A percentile compares a stretch with the other conserved stretches of the same genome.
phyloP scores from a whole-genome alignment of 2,113 vertebrate species.

The Sclerurus mexicanus region DNA sequence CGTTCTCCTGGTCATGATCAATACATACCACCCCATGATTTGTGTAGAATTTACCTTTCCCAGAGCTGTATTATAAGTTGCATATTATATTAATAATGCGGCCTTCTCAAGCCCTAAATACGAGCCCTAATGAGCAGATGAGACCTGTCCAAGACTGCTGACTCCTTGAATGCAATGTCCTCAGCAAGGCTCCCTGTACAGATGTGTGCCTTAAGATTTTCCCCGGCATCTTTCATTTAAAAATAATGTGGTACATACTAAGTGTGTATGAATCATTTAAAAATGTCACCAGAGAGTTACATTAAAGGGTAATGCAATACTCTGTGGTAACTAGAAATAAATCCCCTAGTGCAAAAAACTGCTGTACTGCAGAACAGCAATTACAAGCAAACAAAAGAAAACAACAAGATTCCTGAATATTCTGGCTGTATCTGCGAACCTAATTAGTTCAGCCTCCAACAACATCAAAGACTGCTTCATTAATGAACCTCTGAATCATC shows the following conservation, averaged over 20 bases:
- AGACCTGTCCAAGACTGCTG: accelerated
- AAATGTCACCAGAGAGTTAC: constrained; percentile 26
- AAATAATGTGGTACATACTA: not conserved
- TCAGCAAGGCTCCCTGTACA: not conserved
- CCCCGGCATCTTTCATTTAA: not conserved
- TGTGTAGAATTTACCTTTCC: not conserved
- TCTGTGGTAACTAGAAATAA: constrained; percentile 10
- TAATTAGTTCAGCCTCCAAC: constrained; percentile 29
- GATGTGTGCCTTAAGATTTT: not conserved
- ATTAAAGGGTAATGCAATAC: constrained; percentile 15
- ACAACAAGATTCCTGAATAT: constrained; percentile 32
- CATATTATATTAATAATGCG: not conserved
- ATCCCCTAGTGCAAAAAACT: not conserved
- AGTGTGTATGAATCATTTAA: constrained; percentile 24
- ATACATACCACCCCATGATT: not conserved
- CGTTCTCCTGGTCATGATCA: not conserved
- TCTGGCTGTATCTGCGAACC: not conserved
- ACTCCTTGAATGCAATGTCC: not conserved
- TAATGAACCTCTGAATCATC: constrained; percentile 61
- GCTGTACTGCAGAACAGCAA: constrained; percentile 19
- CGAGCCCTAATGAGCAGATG: not conserved
- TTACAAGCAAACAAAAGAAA: constrained; percentile 40
- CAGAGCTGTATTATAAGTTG: not conserved
- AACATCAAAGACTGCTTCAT: constrained; percentile 29
- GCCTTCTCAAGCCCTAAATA: not conserved